phyloP scores from a whole-genome alignment of 1,140 invertebrate species.

The Zaprionus africanus region DNA sequence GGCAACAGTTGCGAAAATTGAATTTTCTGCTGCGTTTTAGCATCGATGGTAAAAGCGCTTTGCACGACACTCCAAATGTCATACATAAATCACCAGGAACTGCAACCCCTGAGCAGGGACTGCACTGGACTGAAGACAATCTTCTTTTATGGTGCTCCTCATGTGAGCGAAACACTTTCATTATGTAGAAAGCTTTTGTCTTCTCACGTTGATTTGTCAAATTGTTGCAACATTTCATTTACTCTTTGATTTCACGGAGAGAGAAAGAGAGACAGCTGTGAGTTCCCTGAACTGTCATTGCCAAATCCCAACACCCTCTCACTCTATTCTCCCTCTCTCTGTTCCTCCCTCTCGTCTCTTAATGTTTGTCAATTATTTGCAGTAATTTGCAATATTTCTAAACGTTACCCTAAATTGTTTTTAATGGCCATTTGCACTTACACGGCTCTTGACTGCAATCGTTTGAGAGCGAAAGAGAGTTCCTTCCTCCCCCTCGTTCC shows the following conservation, averaged over 20 bases:
- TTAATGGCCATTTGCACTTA: constrained; percentile 82
- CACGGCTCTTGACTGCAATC: constrained; percentile 46
- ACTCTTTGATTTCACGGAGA: constrained; percentile 46
- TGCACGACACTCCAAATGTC: constrained; percentile 54
- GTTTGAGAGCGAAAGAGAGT: neutral
- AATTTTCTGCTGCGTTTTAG: constrained; percentile 67
- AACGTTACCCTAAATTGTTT: constrained; percentile 80
- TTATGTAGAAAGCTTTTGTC: constrained; percentile 74
- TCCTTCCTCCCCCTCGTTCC: constrained; percentile 22
- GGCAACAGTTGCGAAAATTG: constrained; percentile 78
- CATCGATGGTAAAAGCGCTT: constrained; percentile 73
- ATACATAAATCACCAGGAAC: constrained; percentile 67
- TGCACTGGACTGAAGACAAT: neutral
- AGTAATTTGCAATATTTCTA: constrained; percentile 82
- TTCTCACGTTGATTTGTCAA: constrained; percentile 47
- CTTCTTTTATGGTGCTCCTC: constrained; percentile 6
- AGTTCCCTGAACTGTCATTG: constrained; percentile 11
- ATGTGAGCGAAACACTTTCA: constrained; percentile 63
- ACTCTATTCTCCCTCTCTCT: no score
- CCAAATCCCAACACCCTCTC: neutral
- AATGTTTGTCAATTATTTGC: constrained; percentile 81
- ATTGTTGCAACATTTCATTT: constrained; percentile 37
- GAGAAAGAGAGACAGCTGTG: constrained; percentile 48
- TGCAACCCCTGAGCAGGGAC: constrained; percentile 26
- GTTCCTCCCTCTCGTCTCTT: constrained; percentile 40